Evolutionary conservation across 1,140 invertebrate genomes (phyloP), one percentile per base, ranked within the genome.

Genomic region (Paramacrobiotus metropolitanus): DNA sequence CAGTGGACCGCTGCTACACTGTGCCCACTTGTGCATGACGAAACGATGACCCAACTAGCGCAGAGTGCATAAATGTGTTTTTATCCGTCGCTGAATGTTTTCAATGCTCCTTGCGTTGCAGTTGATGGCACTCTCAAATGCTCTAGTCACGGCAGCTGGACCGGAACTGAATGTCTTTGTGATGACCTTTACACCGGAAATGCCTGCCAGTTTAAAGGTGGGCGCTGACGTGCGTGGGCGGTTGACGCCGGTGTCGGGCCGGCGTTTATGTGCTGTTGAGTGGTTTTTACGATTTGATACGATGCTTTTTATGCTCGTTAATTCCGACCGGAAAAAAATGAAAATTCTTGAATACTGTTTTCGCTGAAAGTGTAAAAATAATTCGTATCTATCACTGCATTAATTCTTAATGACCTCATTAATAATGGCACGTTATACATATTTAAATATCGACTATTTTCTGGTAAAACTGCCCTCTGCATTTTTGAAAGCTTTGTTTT

Each of bases 161-260:
- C 85, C 69, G 77, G 84, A 18, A 82, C 81, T 3, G 55, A 65
- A 9, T 76, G 75, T 64, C 44, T 64, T 66, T 91, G 88, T 70
- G 81, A 88, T 67, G 78, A 82, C 66, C 77, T 86, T 48, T 87
- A 83, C 71, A 82, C 81, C 64, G 89, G 88, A 0, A 63, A 80
- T 0, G 77, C 82, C 29, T 93, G 87, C 71, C 85, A 92, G 74
- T 87, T 83, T 70, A 74, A 78, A 61, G 85, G 89, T 67, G 86
- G 88, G 70, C 61, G 40, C 31, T 21, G 24, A 18, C 15, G n/a
- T 31, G 34, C 34, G 9, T 40, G 34, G n/a, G 9, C n/a, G 34
- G n/a, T 40, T 40, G n/a, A n/a, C n/a, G n/a, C n/a, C n/a, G n/a
- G n/a, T n/a, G n/a, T n/a, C n/a, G n/a, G n/a, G n/a, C n/a, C n/a